Evolutionary conservation across 2,888 invertebrate genomes (phyloP), one percentile per base, ranked within the genome.

Genomic region (Sturmia bella): DNA sequence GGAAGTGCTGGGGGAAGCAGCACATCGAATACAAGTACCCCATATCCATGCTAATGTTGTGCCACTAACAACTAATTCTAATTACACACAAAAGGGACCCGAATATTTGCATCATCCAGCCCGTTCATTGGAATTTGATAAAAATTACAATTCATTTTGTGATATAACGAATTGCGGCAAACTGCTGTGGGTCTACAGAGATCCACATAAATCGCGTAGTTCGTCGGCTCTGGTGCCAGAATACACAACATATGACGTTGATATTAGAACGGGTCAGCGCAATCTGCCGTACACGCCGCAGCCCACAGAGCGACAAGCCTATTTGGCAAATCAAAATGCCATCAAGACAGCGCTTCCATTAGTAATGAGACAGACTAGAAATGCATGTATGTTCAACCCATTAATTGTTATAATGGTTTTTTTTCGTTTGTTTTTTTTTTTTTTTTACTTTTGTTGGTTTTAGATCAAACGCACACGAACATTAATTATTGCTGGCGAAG

Each of bases 281-380:
- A 54, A 80, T 39, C 85, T 90, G 83, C 90, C 91, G 6, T 89
- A 88, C 57, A 91, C 90, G 5, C 90, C 90, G 1, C 83, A 86
- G 68, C 90, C 90, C 27, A 85, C 86, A 24, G 87, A 89, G 75
- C 84, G 88, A 6, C 89, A 87, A 54, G 87, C 89, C 2, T 90
- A 87, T 80, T 85, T 90, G 83, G 90, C 90, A 74, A 90, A 91
- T 86, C 89, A 88, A 74, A 87, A 86, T 85, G 89, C 90, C 54
- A 89, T 90, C 59, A 88, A 87, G 57, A 88, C 93, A 85, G 92
- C 93, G 88, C 93, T 94, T 91, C 94, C 95, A 81, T 93, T 95
- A 89, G 93, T 96, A 59, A 83, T 85, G 80, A 85, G 86, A 85
- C 95, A 95, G 90, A 92, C 93, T 85, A 95, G 82, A 70, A 84